Evolutionary conservation across 2,888 invertebrate genomes (phyloP).

Genomic region (Heliconius ethilla): DNA sequence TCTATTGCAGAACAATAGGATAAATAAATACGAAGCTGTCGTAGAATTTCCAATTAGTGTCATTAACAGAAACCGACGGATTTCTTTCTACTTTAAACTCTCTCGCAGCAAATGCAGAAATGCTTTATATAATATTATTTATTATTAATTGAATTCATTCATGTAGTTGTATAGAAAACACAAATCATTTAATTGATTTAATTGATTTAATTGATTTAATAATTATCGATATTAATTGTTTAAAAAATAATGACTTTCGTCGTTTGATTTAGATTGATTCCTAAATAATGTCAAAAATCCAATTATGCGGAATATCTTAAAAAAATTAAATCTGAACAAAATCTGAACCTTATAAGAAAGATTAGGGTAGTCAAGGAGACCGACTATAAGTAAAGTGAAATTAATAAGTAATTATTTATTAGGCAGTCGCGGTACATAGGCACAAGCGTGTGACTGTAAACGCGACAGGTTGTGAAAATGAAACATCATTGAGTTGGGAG

Average conservation of each 20-base stretch:
- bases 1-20: constrained; percentile 4
- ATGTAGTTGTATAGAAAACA: background rate
- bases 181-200: background rate
- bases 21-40: constrained; percentile 34
- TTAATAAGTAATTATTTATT: too few species aligned
- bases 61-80: constrained; percentile 33
- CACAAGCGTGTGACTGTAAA: too few species aligned
- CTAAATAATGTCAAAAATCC: background rate
- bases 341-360: too few species aligned
- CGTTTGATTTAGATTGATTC: background rate
- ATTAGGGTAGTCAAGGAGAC: too few species aligned
- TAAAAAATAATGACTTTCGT: too few species aligned
- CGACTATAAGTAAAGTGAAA: too few species aligned
- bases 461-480: too few species aligned
- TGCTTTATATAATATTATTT: constrained; percentile 4
- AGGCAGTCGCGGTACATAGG: too few species aligned
- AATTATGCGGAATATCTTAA: background rate
- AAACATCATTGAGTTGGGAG: too few species aligned
- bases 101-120: background rate
- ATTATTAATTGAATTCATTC: background rate
- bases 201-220: too few species aligned
- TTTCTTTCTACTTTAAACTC: constrained; percentile 27
- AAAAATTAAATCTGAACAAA: background rate
- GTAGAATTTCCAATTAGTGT: constrained; percentile 39
- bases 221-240: too few species aligned